These are phyloP conservation scores for Rhaphigaster nebulosa DNA, from an alignment of 2,888 invertebrate genomes.

Conservation along the genomic window DNA sequence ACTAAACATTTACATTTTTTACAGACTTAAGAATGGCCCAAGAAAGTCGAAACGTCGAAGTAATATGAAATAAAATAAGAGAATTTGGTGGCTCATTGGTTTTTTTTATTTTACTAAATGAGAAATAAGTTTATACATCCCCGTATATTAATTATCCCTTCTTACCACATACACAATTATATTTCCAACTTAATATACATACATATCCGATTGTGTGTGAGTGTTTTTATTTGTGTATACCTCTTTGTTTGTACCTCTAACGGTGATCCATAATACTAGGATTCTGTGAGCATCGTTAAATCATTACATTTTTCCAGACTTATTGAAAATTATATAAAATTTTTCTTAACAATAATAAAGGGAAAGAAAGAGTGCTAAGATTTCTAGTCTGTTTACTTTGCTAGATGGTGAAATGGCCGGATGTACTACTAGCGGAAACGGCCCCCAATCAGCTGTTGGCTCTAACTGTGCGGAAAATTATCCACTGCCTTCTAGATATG, in stretches of 20 bases:
- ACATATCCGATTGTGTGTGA: too few relatives aligned
- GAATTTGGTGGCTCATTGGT: too few relatives aligned
- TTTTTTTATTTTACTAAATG: too few relatives aligned
- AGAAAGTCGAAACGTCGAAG: too few relatives aligned
- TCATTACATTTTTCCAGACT: background rate
- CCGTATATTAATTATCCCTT: too few relatives aligned
- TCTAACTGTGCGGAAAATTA: constrained; percentile 50
- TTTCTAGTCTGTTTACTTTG: constrained; percentile 50
- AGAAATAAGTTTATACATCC: too few relatives aligned
- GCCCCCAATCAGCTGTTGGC: constrained; percentile 47
- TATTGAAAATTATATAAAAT: background rate
- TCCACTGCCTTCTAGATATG: constrained; percentile 50
- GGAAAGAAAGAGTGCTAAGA: constrained; percentile 24
- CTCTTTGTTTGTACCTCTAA: background rate
- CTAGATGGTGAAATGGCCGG: constrained; percentile 45
- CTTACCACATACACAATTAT: too few relatives aligned
- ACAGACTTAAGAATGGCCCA: too few relatives aligned
- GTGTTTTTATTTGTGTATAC: too few relatives aligned
- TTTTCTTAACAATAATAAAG: background rate
- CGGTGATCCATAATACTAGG: background rate
- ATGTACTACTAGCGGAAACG: constrained; percentile 46
- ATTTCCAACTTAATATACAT: too few relatives aligned
- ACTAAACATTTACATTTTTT: too few relatives aligned
- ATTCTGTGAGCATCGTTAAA: background rate
- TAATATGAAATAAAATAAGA: too few relatives aligned